phyloP scores from a whole-genome alignment of 2,888 invertebrate species.

The Sarcophaga subvicina region DNA sequence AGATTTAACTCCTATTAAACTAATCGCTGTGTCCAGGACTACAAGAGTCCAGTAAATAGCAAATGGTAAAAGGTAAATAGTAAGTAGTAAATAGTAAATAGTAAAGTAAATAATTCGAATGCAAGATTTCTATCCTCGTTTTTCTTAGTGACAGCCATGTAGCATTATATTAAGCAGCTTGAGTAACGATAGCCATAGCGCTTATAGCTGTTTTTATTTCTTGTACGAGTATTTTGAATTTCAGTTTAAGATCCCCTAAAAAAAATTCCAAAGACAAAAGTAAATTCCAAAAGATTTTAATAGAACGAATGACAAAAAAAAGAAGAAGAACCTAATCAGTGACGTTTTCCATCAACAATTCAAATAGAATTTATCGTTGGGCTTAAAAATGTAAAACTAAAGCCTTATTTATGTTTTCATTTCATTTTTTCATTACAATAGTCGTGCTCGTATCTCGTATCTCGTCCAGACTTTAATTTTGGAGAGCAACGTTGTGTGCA shows the following conservation, averaged over 20 bases:
- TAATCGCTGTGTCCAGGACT: too few species aligned
- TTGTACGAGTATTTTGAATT: not conserved
- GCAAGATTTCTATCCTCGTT: too few species aligned
- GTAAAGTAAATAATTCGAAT: too few species aligned
- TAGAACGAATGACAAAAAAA: not conserved
- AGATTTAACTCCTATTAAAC: too few species aligned
- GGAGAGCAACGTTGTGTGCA: slow-evolving; percentile 26
- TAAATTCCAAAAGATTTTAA: slow-evolving; percentile 44
- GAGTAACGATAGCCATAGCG: not conserved
- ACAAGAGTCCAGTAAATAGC: too few species aligned
- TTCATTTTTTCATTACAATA: slow-evolving; percentile 41
- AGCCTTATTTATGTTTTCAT: slow-evolving; percentile 61
- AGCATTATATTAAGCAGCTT: not conserved
- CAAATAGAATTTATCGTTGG: slow-evolving; percentile 47
- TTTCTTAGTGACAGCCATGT: too few species aligned
- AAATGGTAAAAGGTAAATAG: too few species aligned
- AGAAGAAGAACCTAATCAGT: slow-evolving; percentile 7
- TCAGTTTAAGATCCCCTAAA: not conserved
- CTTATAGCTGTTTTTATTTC: too few species aligned
- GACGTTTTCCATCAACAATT: slow-evolving; percentile 41
- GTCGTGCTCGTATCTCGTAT: too few species aligned
- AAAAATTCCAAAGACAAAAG: slow-evolving; percentile 1
- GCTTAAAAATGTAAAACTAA: slow-evolving; percentile 53
- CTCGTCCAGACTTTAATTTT: slow-evolving; percentile 19
- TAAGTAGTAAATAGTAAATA: too few species aligned